A percentile compares a stretch with the other conserved stretches of the same genome.
These are phyloP conservation scores for Meriones unguiculatus DNA, from an alignment of 2,113 vertebrate species.

Conservation along the genomic window DNA sequence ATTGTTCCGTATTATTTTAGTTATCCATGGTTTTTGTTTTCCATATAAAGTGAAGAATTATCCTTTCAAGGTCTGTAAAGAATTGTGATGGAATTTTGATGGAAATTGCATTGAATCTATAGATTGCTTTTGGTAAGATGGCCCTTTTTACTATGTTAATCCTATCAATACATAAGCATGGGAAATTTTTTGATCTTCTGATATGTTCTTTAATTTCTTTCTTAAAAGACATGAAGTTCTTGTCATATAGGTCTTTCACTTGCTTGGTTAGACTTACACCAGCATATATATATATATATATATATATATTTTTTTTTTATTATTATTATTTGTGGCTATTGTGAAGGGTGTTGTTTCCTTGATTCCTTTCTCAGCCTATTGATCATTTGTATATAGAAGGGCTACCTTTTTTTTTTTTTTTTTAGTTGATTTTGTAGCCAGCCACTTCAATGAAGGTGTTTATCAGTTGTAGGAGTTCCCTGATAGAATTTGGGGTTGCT, in stretches of 20 bases:
- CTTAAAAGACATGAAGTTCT: not conserved
- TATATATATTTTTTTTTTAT: too few species aligned
- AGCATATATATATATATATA: too few species aligned
- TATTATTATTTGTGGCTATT: not conserved
- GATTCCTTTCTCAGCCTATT: not conserved
- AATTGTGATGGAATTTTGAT: not conserved
- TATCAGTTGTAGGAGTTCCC: not conserved
- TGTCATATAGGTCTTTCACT: not conserved
- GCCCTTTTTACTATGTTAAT: not conserved
- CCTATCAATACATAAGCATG: not conserved
- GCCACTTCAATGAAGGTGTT: not conserved
- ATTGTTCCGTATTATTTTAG: not conserved
- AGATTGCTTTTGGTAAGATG: not conserved
- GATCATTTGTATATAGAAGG: not conserved
- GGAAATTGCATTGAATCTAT: not conserved
- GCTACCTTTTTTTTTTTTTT: not conserved
- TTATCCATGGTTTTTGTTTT: not conserved
- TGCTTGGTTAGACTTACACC: not conserved
- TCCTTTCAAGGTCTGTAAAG: not conserved
- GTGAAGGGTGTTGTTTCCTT: not conserved
- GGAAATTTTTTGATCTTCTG: not conserved
- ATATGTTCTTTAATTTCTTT: not conserved
- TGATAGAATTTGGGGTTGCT: not conserved
- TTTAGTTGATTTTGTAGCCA: not conserved
- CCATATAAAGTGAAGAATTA: not conserved